Evolutionary conservation across 2,113 vertebrate species (phyloP).

Genomic region (Phalacrocorax pelagicus): DNA sequence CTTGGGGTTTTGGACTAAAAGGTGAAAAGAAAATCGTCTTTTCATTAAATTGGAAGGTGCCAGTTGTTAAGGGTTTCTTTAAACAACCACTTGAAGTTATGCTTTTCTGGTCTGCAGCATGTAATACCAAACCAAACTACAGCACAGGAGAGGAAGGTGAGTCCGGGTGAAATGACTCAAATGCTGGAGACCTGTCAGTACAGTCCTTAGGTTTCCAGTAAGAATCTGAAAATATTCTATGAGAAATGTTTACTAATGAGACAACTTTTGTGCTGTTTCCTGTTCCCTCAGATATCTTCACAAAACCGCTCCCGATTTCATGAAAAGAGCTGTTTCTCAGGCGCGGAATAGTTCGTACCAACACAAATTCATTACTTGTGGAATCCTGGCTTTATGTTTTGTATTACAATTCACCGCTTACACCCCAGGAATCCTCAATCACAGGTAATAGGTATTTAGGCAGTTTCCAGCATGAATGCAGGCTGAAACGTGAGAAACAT

Average conservation of each 20-base stretch:
- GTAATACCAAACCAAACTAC: background rate
- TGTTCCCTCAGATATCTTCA: background rate
- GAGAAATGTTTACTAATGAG: background rate
- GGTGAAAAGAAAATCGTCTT: background rate
- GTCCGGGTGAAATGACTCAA: background rate
- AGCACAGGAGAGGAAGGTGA: background rate
- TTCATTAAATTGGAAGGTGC: background rate
- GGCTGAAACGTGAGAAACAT: background rate
- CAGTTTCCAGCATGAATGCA: background rate
- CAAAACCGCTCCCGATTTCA: background rate
- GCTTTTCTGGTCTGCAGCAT: background rate
- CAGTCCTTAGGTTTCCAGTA: background rate
- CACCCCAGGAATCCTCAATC: background rate
- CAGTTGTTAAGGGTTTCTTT: background rate
- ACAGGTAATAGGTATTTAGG: background rate
- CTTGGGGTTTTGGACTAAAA: background rate
- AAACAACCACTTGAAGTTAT: background rate
- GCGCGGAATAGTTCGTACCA: background rate
- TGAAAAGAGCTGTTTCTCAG: background rate
- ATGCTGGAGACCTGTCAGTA: background rate
- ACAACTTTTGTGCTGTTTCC: background rate
- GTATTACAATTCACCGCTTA: background rate
- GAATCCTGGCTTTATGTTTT: background rate
- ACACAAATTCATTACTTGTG: background rate
- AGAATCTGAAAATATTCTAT: background rate